Percentiles rank a stretch among this genome's conserved stretches.
These are phyloP conservation scores for Halichondria panicea DNA, from an alignment of 37 sponge, comb jelly and placozoan genomes.

Conservation along the genomic window DNA sequence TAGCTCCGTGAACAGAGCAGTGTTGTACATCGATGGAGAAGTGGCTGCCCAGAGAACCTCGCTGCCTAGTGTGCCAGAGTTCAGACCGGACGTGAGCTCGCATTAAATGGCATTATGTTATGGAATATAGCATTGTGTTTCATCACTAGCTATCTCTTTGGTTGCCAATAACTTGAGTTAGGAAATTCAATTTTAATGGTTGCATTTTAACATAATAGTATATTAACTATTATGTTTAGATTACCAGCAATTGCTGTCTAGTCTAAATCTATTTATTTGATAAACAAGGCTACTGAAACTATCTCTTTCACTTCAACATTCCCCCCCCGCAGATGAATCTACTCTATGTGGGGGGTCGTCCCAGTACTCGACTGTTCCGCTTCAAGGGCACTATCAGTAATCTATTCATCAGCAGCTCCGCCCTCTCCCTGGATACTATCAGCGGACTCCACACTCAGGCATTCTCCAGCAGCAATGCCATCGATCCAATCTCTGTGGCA, in stretches of 20 bases:
- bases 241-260: no score
- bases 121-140: not conserved
- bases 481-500: slow-evolving; percentile 5
- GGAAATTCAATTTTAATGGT: no score
- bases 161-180: no score
- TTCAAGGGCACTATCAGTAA: slow-evolving; percentile 74
- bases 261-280: no score
- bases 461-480: not conserved
- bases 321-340: slow-evolving; percentile 30
- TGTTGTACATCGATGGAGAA: slow-evolving; percentile 73
- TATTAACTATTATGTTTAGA: no score
- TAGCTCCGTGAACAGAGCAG: slow-evolving; percentile 47
- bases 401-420: slow-evolving; percentile 58
- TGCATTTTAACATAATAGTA: no score
- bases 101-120: not conserved
- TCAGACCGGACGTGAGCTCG: slow-evolving; percentile 57
- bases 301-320: not conserved
- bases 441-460: slow-evolving; percentile 28
- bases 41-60: slow-evolving; percentile 15
- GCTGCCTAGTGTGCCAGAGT: slow-evolving; percentile 43
- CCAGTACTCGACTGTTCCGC: slow-evolving; percentile 60
- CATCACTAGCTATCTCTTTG: not conserved
- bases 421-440: slow-evolving; percentile 42
- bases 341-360: slow-evolving; percentile 79
- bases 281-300: no score